phyloP scores from a whole-genome alignment of 1,140 invertebrate genomes.

The Zophobas morio region DNA sequence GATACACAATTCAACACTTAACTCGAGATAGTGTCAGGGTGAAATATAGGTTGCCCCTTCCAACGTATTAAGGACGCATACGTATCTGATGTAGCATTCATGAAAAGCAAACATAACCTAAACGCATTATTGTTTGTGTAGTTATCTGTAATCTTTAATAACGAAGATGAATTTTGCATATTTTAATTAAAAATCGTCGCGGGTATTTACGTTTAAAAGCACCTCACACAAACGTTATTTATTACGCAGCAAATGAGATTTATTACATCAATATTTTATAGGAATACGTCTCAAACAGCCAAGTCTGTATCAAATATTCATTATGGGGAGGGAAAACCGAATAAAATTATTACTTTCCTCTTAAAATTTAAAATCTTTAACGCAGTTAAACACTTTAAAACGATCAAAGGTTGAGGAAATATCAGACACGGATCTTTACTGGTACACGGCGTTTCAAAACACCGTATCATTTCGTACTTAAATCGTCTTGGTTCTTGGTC shows the following conservation, averaged over 20 bases:
- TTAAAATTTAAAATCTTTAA: background rate
- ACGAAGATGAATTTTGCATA: background rate
- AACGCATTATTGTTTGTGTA: background rate
- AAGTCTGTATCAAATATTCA: background rate
- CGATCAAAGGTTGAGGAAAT: background rate
- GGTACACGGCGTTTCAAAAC: too few relatives aligned
- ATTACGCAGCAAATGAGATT: background rate
- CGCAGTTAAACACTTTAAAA: background rate
- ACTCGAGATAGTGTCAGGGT: background rate
- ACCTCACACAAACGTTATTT: background rate
- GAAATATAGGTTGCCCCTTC: background rate
- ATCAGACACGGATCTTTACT: too few relatives aligned
- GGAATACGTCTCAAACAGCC: background rate
- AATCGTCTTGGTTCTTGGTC: too few relatives aligned
- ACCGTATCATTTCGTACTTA: too few relatives aligned
- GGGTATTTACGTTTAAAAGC: background rate
- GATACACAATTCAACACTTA: background rate
- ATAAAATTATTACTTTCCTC: background rate
- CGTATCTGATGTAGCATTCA: background rate
- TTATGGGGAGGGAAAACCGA: background rate
- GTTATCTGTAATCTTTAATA: background rate
- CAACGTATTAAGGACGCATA: background rate
- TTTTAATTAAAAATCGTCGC: background rate
- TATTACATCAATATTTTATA: background rate
- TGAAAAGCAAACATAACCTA: constrained; percentile 4